A percentile compares a stretch with the other conserved stretches of the same genome.
phyloP scores from a whole-genome alignment of 2,113 vertebrate genomes.

The Xiphorhynchus elegans region DNA sequence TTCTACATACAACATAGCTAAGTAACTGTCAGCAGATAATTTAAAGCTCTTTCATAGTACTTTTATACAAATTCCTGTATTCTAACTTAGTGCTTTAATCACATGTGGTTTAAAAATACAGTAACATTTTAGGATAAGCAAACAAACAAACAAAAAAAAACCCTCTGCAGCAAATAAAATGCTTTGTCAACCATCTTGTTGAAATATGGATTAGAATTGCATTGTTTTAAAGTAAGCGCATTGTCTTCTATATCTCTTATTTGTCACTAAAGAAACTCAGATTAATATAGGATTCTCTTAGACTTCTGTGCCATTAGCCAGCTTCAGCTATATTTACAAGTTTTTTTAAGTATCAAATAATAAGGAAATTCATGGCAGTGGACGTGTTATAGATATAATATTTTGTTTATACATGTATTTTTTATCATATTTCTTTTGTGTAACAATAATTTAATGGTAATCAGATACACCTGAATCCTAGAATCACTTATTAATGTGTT shows the following conservation, averaged over 20 bases:
- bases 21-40: too few species aligned
- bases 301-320: not conserved
- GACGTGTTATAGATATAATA: not conserved
- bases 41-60: too few species aligned
- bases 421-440: not conserved
- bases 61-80: too few species aligned
- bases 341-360: not conserved
- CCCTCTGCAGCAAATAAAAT: not conserved
- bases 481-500: not conserved
- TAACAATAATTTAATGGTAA: not conserved
- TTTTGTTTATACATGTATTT: not conserved
- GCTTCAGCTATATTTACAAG: not conserved
- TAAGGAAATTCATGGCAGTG: not conserved
- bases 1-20: not conserved
- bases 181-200: not conserved
- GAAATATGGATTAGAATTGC: not conserved
- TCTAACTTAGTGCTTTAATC: not conserved
- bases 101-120: not conserved
- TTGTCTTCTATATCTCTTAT: not conserved
- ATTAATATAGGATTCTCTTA: not conserved
- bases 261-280: not conserved
- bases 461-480: too few species aligned
- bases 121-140: not conserved
- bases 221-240: not conserved
- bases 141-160: not conserved